Evolutionary conservation across 2,888 invertebrate genomes (phyloP).

Genomic region (Marasmarcha lunaedactyla): DNA sequence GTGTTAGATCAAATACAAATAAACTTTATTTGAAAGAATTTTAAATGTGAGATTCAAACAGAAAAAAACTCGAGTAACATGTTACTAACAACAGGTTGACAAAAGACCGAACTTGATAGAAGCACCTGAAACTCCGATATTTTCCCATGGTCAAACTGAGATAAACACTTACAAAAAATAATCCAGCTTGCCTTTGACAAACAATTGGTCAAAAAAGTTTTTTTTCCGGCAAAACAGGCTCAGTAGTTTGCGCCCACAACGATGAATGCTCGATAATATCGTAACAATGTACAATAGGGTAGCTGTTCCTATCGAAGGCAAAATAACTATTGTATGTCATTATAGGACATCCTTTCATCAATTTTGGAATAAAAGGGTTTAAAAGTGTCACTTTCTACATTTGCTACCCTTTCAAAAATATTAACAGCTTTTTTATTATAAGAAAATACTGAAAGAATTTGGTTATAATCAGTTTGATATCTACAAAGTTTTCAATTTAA

Average conservation of each 20-base stretch:
- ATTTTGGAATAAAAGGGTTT: conserved; percentile 62
- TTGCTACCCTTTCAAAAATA: conserved; percentile 11
- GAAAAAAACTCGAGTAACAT: conserved; percentile 37
- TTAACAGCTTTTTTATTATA: conserved; percentile 20
- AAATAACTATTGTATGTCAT: conserved; percentile 64
- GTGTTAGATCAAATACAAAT: no score
- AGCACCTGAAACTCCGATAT: conserved; percentile 63
- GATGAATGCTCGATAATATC: conserved; percentile 48
- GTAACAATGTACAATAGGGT: conserved; percentile 49
- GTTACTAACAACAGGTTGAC: conserved; percentile 46
- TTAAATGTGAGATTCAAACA: conserved; percentile 7
- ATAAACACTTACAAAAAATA: conserved; percentile 65
- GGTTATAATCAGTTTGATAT: no score
- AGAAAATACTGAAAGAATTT: no score
- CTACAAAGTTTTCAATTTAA: no score
- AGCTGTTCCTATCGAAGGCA: conserved; percentile 40
- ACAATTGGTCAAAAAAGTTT: conserved; percentile 60
- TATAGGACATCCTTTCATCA: conserved; percentile 59
- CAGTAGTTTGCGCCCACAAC: conserved; percentile 49
- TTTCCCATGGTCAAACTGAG: conserved; percentile 68
- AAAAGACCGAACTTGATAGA: conserved; percentile 43
- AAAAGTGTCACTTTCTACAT: conserved; percentile 56
- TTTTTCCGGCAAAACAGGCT: conserved; percentile 55
- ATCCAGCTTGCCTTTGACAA: conserved; percentile 52
- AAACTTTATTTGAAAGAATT: conserved; percentile 39